Conservation (phyloP, 92 coral and sea anemone genomes). For the Actinernus sp. region DNA sequence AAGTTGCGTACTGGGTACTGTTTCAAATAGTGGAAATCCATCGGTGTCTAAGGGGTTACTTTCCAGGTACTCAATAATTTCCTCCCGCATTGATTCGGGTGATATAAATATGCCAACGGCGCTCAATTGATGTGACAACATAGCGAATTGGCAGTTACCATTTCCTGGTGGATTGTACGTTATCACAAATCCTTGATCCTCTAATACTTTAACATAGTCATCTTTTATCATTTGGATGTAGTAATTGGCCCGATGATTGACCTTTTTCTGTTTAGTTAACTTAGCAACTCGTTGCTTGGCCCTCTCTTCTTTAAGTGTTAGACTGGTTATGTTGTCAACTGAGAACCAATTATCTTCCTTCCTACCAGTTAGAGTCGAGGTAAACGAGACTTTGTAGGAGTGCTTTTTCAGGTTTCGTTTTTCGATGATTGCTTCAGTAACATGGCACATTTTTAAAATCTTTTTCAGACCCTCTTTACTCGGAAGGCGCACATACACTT, state of each 20-base stretch:
- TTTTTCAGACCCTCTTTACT: conserved; percentile 17
- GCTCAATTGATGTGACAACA: conserved; percentile 25
- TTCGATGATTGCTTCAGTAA: conserved; percentile 20
- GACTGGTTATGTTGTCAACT: conserved; percentile 52
- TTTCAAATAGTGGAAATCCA: conserved; percentile 43
- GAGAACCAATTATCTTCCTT: conserved; percentile 27
- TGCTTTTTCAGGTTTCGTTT: conserved; percentile 16
- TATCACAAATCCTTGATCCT: conserved; percentile 46
- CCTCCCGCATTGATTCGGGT: conserved; percentile 39
- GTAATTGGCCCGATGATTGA: not conserved
- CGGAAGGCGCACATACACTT: conserved; percentile 30
- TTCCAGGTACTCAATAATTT: conserved; percentile 38
- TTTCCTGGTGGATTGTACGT: conserved; percentile 46
- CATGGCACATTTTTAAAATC: conserved; percentile 26
- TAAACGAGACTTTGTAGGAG: conserved; percentile 22
- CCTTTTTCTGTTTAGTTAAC: not conserved
- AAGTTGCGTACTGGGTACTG: conserved; percentile 13
- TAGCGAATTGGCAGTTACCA: conserved; percentile 66
- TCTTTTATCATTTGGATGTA: conserved; percentile 33
- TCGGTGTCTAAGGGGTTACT: conserved; percentile 12
- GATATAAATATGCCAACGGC: conserved; percentile 46
- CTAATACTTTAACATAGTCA: conserved; percentile 21
- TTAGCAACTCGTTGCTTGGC: not conserved
- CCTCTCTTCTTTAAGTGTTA: conserved; percentile 31
- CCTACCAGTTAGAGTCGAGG: conserved; percentile 19